A percentile compares a stretch with the other conserved stretches of the same genome.
phyloP scores from a whole-genome alignment of 2,113 vertebrate species.

The Notarius lentiginosus region DNA sequence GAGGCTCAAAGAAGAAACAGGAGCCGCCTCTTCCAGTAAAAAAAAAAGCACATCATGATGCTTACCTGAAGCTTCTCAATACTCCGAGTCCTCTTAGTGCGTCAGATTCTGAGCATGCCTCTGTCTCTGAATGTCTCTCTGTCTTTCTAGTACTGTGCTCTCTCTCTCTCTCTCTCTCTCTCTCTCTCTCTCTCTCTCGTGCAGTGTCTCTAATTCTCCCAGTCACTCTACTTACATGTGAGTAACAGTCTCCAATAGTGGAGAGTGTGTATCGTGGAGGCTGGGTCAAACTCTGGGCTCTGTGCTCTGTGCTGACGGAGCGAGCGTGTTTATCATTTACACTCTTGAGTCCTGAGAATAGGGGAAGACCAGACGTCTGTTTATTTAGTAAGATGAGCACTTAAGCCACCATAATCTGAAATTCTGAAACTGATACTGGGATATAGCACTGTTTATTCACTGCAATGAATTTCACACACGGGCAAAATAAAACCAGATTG shows the following conservation, averaged over 20 bases:
- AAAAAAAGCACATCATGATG: background rate
- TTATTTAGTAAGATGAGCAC: slow-evolving; percentile 73
- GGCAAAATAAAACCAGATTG: slow-evolving; percentile 3
- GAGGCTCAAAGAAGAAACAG: background rate
- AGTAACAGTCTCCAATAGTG: slow-evolving; percentile 60
- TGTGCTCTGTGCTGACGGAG: slow-evolving; percentile 66
- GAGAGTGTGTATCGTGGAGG: slow-evolving; percentile 52
- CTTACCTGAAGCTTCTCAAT: slow-evolving; percentile 64
- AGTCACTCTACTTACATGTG: slow-evolving; percentile 11
- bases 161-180: slow-evolving; percentile 13
- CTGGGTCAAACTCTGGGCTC: slow-evolving; percentile 61
- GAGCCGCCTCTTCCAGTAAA: background rate
- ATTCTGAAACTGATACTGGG: background rate
- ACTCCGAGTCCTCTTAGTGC: background rate
- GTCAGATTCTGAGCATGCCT: slow-evolving; percentile 41
- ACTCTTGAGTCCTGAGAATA: slow-evolving; percentile 63
- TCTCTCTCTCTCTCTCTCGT: background rate
- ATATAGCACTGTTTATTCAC: slow-evolving; percentile 51
- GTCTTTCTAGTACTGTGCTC: background rate
- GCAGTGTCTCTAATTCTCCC: slow-evolving; percentile 9
- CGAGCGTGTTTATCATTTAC: slow-evolving; percentile 59
- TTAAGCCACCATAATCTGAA: slow-evolving; percentile 24
- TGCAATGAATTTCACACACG: background rate
- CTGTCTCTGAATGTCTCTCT: slow-evolving; percentile 25
- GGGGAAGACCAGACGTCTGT: slow-evolving; percentile 63